A percentile compares a stretch with the other conserved stretches of the same genome.
These are phyloP conservation scores for Picathartes gymnocephalus DNA, from an alignment of 2,113 vertebrate genomes.

Conservation along the genomic window DNA sequence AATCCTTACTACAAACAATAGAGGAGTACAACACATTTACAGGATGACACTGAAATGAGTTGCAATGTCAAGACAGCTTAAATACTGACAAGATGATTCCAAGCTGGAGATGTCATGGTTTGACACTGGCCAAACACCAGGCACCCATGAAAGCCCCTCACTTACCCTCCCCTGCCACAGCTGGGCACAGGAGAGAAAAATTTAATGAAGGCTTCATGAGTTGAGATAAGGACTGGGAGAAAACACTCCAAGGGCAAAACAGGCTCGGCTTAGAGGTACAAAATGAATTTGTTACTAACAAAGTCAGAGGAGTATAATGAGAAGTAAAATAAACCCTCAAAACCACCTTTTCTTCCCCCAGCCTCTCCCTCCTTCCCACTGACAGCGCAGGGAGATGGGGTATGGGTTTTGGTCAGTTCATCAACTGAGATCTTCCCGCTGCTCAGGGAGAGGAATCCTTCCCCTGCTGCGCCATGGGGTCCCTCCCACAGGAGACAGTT, in stretches of 20 bases:
- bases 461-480: too few relatives aligned
- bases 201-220: not conserved
- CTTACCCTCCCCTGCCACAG: not conserved
- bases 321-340: too few relatives aligned
- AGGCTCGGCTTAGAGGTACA: not conserved
- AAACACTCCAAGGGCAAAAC: not conserved
- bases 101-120: not conserved
- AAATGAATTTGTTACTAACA: not conserved
- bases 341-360: too few relatives aligned
- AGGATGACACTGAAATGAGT: not conserved
- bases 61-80: not conserved
- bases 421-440: too few relatives aligned
- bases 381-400: not conserved
- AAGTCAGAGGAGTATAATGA: too few relatives aligned
- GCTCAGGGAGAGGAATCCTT: too few relatives aligned
- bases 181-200: not conserved
- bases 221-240: not conserved
- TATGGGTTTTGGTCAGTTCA: not conserved
- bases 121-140: not conserved
- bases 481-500: too few relatives aligned
- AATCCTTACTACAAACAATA: not conserved
- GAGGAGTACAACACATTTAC: not conserved
- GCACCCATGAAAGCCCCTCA: not conserved
- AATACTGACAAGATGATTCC: not conserved
- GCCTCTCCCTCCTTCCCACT: not conserved